phyloP scores from a whole-genome alignment of 2,888 invertebrate species.

The Melieria omissa region DNA sequence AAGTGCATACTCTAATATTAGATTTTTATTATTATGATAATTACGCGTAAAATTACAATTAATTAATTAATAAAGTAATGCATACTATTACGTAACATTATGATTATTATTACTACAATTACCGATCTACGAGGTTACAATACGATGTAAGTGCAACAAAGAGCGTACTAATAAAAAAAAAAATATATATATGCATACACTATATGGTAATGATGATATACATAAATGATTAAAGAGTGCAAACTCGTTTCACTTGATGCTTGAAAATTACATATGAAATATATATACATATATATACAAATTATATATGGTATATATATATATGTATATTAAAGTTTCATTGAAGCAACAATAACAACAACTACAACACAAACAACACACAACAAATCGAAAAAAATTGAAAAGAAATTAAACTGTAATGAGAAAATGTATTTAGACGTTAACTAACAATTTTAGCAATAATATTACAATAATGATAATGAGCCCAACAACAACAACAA shows the following conservation, averaged over 20 bases:
- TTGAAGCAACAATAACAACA: background rate
- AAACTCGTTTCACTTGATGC: constrained; percentile 8
- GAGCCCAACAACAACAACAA: constrained; percentile 21
- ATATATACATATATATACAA: constrained; percentile 1
- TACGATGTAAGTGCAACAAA: constrained; percentile 32
- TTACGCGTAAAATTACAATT: constrained; percentile 30
- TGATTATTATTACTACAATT: constrained; percentile 21
- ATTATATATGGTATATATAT: constrained; percentile 27
- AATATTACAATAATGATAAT: constrained; percentile 1
- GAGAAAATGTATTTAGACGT: constrained; percentile 39
- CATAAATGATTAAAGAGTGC: background rate
- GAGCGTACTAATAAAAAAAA: background rate
- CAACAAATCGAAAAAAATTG: constrained; percentile 18
- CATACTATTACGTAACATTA: constrained; percentile 23
- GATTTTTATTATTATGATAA: constrained; percentile 35
- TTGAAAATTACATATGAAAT: background rate
- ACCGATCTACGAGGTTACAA: too few relatives aligned
- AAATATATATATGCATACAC: background rate
- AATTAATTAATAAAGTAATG: constrained; percentile 41
- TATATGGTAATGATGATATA: background rate
- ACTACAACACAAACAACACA: background rate
- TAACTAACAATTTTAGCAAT: constrained; percentile 42
- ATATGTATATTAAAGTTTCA: constrained; percentile 30
- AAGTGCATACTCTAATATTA: constrained; percentile 31
- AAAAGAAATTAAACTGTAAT: constrained; percentile 23